Percentiles rank a stretch among this genome's conserved stretches.
These are phyloP conservation scores for Patiria pectinifera DNA, from an alignment of 53 echinoderm and acorn worm species.

Conservation along the genomic window DNA sequence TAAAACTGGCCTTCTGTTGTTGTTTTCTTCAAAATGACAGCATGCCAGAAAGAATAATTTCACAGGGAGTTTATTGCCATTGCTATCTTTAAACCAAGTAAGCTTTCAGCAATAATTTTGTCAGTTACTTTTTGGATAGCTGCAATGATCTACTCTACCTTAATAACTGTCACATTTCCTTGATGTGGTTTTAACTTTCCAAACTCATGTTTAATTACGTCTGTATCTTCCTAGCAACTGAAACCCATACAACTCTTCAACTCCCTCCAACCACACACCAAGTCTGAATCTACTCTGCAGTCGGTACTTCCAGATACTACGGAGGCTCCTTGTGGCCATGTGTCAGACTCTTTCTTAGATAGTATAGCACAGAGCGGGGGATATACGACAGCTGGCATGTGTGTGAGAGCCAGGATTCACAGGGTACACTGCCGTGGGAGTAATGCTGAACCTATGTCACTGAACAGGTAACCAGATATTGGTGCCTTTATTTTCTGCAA, in stretches of 20 bases:
- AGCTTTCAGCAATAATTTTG: too few relatives aligned
- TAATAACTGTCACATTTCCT: too few relatives aligned
- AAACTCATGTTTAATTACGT: background rate
- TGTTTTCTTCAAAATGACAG: too few relatives aligned
- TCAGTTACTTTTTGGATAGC: too few relatives aligned
- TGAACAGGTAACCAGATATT: slow-evolving; percentile 14
- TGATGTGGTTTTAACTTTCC: too few relatives aligned
- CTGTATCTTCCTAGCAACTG: slow-evolving; percentile 6
- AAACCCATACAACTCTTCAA: slow-evolving; percentile 46
- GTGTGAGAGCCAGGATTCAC: slow-evolving; percentile 73
- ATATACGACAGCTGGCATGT: slow-evolving; percentile 68
- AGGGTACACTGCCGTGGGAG: slow-evolving; percentile 62
- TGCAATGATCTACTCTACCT: too few relatives aligned
- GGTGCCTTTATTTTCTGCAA: background rate
- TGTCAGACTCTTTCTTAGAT: slow-evolving; percentile 77
- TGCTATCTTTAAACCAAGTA: too few relatives aligned
- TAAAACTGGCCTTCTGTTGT: too few relatives aligned
- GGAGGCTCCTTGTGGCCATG: slow-evolving; percentile 37
- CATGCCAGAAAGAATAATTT: too few relatives aligned
- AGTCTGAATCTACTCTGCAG: slow-evolving; percentile 26
- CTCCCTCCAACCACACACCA: background rate
- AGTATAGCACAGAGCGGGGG: slow-evolving; percentile 78
- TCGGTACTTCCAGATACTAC: slow-evolving; percentile 26
- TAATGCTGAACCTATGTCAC: background rate
- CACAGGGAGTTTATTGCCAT: too few relatives aligned